Evolutionary conservation across 2,113 vertebrate genomes (phyloP).

Genomic region (Phainopepla nitens): DNA sequence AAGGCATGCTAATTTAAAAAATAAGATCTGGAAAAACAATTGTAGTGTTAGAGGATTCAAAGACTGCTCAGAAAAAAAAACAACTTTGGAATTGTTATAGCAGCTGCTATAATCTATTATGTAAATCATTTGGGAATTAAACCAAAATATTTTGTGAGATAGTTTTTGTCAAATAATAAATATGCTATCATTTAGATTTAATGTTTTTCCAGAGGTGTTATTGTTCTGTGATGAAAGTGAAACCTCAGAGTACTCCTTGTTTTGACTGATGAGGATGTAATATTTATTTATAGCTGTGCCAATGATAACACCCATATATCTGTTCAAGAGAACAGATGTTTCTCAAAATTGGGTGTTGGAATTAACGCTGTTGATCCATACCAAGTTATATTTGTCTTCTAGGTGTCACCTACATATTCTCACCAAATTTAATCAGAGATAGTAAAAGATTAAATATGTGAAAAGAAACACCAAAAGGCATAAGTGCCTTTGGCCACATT

Average conservation of each 20-base stretch:
- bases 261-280: conserved; percentile 33
- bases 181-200: not conserved
- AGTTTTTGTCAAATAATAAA: conserved; percentile 51
- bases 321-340: not conserved
- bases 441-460: not conserved
- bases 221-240: conserved; percentile 39
- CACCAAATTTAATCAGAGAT: not conserved
- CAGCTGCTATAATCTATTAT: conserved; percentile 44
- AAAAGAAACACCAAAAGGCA: not conserved
- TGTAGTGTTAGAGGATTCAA: not conserved
- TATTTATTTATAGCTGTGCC: conserved; percentile 2
- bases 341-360: conserved; percentile 15
- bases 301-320: conserved; percentile 24
- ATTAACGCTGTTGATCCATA: not conserved
- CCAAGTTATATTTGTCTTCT: not conserved
- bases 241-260: conserved; percentile 5
- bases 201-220: conserved; percentile 41
- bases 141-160: conserved; percentile 34
- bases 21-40: conserved; percentile 2
- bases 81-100: not conserved
- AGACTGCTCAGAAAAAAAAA: conserved; percentile 1
- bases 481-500: not conserved
- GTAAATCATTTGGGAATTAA: conserved; percentile 48
- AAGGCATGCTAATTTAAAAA: conserved; percentile 15
- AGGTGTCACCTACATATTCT: conserved; percentile 6